Base-by-base conservation (phyloP, 1,140 invertebrate species). In the Notospermus geniculatus region DNA sequence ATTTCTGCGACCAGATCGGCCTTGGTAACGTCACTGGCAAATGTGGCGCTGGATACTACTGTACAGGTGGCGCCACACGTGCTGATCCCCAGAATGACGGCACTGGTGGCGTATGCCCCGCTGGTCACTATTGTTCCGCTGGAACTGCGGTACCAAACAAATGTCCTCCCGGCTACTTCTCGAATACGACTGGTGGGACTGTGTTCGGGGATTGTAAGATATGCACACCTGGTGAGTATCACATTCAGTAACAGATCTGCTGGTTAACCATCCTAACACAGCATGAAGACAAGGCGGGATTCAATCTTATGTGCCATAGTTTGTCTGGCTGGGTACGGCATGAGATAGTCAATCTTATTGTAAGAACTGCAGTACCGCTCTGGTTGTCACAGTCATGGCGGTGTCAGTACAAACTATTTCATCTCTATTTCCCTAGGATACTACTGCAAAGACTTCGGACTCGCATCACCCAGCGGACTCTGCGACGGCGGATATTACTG, bases 401-500 rank as follows among this genome's bases (percentile, higher is more conserved):
- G n/a, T n/a, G n/a, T 36, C 32, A 36, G 5, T 36, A 36, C 4
- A 36, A 15, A 36, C 15, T 36, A 36, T 4, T 7, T 36, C 15
- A 4, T 36, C 32, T 36, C 15, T 15, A 36, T 36, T 46, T 58
- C 13, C 36, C 17, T 65, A 78, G 76, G 76, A 2, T 74, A 57
- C 30, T 78, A 73, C 65, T 78, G 76, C 65, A 70, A 59, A 25
- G 63, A 53, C 54, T 61, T 68, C 56, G 77, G 72, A n/a, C 39
- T 75, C 13, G 29, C 57, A 28, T 57, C 36, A 5, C 73, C 75
- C 2, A 76, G 68, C 32, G 73, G 69, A 9, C 57, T 23, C 1
- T 79, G 77, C 64, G 57, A 39, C 53, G 63, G 58, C 28, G 76
- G 76, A 1, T 79, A 72, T 61, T 79, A 75, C 62, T 79, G 77